phyloP scores from a whole-genome alignment of 2,113 vertebrate genomes.

The Turnix velox region DNA sequence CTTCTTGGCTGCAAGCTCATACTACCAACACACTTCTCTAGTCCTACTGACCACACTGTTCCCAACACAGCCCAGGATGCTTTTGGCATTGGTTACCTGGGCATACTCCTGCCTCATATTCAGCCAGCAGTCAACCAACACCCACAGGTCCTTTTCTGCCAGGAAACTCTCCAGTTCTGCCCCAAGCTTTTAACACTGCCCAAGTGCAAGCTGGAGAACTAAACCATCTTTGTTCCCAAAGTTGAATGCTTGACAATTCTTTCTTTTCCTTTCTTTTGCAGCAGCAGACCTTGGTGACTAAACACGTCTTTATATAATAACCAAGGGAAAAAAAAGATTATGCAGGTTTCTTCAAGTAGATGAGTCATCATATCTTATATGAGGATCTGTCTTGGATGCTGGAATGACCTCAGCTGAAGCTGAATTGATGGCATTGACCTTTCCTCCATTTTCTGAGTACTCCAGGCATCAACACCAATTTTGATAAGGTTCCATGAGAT shows the following conservation, averaged over 20 bases:
- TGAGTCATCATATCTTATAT: neutral
- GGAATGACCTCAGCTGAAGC: neutral
- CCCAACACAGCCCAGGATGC: too few species aligned
- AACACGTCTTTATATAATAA: neutral
- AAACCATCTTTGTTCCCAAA: neutral
- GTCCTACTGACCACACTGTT: too few species aligned
- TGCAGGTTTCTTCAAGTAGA: neutral
- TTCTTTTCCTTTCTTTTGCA: neutral
- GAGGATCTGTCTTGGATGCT: neutral
- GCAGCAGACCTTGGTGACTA: neutral
- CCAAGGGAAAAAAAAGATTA: neutral
- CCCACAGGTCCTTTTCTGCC: too few species aligned
- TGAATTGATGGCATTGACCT: conserved; percentile 10
- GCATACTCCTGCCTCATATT: too few species aligned
- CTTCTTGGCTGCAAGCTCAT: too few species aligned
- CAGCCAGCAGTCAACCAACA: too few species aligned
- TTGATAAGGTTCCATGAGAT: neutral
- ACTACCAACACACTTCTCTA: too few species aligned
- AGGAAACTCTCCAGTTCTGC: too few species aligned
- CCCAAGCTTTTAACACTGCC: too few species aligned
- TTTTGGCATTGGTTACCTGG: too few species aligned
- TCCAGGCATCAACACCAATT: neutral
- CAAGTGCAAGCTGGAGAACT: too few species aligned
- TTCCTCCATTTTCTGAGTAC: conserved; percentile 10
- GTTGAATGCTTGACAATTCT: neutral